These are phyloP conservation scores for Poecilia picta DNA, from an alignment of 2,797 vertebrate species.

Conservation along the genomic window DNA sequence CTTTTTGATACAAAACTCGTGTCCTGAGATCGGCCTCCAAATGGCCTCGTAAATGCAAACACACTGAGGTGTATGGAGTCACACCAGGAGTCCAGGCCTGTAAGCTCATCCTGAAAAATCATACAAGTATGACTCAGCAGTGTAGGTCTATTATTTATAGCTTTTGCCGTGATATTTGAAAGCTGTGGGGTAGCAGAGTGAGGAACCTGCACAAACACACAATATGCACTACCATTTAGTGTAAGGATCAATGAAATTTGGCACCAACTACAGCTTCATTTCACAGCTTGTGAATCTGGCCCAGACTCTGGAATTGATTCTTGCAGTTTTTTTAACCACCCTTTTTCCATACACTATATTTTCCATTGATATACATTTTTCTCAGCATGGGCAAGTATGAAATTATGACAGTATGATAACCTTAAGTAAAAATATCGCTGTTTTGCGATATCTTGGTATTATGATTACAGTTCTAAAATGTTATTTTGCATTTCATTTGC, in stretches of 20 bases:
- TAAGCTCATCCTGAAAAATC: conserved; percentile 12
- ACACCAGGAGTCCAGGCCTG: conserved; percentile 48
- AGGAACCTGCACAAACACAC: conserved; percentile 23
- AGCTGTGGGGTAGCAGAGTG: conserved; percentile 8
- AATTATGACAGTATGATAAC: too few relatives aligned
- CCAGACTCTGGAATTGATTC: not conserved
- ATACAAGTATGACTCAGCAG: conserved; percentile 15
- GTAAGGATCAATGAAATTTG: not conserved
- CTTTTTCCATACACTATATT: not conserved
- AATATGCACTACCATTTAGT: conserved; percentile 14
- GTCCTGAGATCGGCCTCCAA: conserved; percentile 61
- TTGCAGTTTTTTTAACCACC: not conserved
- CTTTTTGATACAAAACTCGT: conserved; percentile 69
- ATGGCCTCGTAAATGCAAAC: conserved; percentile 74
- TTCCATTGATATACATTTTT: not conserved
- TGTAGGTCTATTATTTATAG: not conserved
- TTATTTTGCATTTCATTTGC: too few relatives aligned
- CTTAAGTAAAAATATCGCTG: too few relatives aligned
- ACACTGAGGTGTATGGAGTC: conserved; percentile 49
- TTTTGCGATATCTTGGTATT: too few relatives aligned
- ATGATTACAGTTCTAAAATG: too few relatives aligned
- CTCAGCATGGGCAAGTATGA: too few relatives aligned
- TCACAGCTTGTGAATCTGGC: not conserved
- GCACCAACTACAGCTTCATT: not conserved
- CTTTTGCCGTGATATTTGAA: conserved; percentile 21